Evolutionary conservation across 2,888 invertebrate species (phyloP), one percentile per base, ranked within the genome.

Genomic region (Poecilus cupreus): DNA sequence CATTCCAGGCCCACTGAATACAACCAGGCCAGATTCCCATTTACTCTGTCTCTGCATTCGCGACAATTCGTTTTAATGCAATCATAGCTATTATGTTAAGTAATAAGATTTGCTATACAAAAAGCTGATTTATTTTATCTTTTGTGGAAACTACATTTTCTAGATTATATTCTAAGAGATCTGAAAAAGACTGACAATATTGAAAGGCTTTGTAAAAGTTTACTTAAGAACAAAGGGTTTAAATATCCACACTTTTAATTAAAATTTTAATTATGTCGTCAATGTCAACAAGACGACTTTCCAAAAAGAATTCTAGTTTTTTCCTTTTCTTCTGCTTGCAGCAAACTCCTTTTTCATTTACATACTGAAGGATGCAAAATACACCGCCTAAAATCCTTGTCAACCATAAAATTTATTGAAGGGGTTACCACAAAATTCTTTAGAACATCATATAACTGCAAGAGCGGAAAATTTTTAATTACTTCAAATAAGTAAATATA

Each of bases 181-280:
- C 68, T 49, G 49, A 49, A 68, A 68, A 79, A 79, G 68, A 68
- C 68, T 43, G 70, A 68, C 13, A 32, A 49, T 79, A 79, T 79
- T 79, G 68, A 70, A 46, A 46, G 49, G 37, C 49, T 64, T 78
- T 70, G 46, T 68, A 10, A 20, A 70, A 79, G 51, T 79, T 70
- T 79, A 70, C 79, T 79, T 79, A 51, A 54, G 72, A 54, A 80
- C 80, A 80, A 80, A 80, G 72, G 57, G 72, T 51, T 80, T 80
- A 80, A 80, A 80, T 80, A 80, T 72, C 80, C 57, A 54, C 54
- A 72, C 72, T 80, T 70, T 80, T 80, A 80, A 80, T 80, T 80
- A 80, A 72, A 80, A 57, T 57, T 80, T 80, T 80, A 80, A 80
- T 80, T 80, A 80, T 80, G 39, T 72, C 72, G 70, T 80, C 80